Percentiles rank a stretch among this genome's conserved stretches.
Evolutionary conservation across 2,888 invertebrate species (phyloP).

Genomic region (Pegoplata infirma): DNA sequence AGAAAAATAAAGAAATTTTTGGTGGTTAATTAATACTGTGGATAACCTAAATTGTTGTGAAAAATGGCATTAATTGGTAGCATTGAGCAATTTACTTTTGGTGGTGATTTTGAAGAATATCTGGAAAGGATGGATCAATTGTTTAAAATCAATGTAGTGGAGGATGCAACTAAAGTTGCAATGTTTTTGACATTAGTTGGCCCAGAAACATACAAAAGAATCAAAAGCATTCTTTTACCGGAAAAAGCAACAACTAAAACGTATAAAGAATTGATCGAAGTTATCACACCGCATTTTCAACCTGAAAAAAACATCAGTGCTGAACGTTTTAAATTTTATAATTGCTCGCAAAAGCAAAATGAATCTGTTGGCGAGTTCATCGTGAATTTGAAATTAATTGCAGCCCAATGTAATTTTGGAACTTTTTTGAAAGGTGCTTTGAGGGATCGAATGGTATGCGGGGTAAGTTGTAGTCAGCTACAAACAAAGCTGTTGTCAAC

Average conservation of each 20-base stretch:
- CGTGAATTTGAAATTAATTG: not conserved
- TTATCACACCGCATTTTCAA: conserved; percentile 22
- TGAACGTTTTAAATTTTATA: too few relatives aligned
- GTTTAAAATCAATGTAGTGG: conserved; percentile 28
- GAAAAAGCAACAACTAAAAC: conserved; percentile 16
- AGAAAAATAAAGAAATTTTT: too few relatives aligned
- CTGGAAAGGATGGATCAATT: conserved; percentile 36
- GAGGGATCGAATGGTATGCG: conserved; percentile 4
- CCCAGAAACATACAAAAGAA: conserved; percentile 29
- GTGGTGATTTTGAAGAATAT: conserved; percentile 34
- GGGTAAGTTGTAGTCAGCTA: not conserved
- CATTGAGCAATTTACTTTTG: conserved; percentile 33
- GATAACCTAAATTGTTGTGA: not conserved
- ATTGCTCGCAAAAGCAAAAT: conserved; percentile 16
- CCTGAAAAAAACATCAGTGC: conserved; percentile 25
- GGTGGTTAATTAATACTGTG: too few relatives aligned
- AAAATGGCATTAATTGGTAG: conserved; percentile 33
- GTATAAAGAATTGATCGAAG: conserved; percentile 11
- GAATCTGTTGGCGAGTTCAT: conserved; percentile 11
- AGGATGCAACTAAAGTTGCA: conserved; percentile 38
- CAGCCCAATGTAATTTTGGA: not conserved
- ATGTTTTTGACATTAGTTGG: conserved; percentile 41
- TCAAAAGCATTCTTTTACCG: conserved; percentile 17
- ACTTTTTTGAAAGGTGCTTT: not conserved
- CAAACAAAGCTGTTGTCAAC: conserved; percentile 20